Percentiles rank a stretch among this genome's conserved stretches.
Evolutionary conservation across 2,888 invertebrate species (phyloP).

Genomic region (Scaptodrosophila latifasciaeformis): DNA sequence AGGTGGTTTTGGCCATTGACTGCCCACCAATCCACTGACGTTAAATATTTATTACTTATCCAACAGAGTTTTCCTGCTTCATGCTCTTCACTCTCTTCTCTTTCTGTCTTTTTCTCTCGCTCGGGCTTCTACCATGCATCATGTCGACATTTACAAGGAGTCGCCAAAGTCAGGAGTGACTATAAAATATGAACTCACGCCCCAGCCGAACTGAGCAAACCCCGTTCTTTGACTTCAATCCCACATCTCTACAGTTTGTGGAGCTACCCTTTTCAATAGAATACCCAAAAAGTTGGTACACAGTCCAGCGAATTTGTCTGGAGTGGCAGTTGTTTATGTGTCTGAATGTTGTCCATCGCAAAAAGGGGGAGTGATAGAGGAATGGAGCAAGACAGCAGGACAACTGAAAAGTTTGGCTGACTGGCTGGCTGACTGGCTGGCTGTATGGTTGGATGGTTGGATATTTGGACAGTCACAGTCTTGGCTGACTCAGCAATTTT

Average conservation of each 20-base stretch:
- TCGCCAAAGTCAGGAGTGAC: slow-evolving; percentile 31
- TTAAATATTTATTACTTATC: slow-evolving; percentile 65
- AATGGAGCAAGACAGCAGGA: neutral
- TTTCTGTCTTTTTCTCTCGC: no score
- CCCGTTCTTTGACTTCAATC: neutral
- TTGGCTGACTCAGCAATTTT: no score
- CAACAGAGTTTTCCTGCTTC: neutral
- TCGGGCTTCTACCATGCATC: no score
- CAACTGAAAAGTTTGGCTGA: neutral
- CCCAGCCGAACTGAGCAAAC: neutral
- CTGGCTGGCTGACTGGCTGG: no score
- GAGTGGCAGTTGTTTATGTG: slow-evolving; percentile 51
- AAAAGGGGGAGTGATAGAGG: neutral
- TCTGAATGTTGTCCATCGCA: slow-evolving; percentile 32
- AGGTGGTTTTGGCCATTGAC: slow-evolving; percentile 13
- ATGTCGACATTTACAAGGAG: slow-evolving; percentile 27
- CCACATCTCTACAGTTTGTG: neutral
- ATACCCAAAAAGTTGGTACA: no score
- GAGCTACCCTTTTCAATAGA: no score
- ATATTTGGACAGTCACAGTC: no score
- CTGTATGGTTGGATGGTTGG: no score
- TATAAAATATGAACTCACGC: slow-evolving; percentile 52
- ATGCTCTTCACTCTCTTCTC: no score
- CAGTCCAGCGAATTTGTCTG: slow-evolving; percentile 36
- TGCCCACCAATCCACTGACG: slow-evolving; percentile 42